Evolutionary conservation across 1,140 invertebrate species (phyloP).

Genomic region (Drosophila navojoa): DNA sequence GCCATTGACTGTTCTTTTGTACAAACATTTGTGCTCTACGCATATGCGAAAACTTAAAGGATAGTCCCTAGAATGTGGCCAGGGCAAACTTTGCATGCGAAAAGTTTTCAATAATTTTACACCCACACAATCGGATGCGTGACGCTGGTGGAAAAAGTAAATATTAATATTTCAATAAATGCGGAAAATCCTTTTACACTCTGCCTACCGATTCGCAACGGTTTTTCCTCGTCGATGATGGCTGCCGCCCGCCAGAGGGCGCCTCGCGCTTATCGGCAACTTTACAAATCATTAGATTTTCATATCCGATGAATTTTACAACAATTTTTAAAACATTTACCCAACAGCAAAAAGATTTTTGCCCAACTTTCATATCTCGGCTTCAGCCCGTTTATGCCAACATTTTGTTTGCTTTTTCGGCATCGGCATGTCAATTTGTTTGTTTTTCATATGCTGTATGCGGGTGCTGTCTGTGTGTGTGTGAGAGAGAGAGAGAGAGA

Average conservation of each 20-base stretch:
- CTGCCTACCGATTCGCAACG: conserved; percentile 39
- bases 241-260: conserved; percentile 39
- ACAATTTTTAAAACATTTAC: conserved; percentile 68
- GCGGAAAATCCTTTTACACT: conserved; percentile 68
- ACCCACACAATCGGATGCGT: conserved; percentile 43
- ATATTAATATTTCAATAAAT: conserved; percentile 81
- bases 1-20: conserved; percentile 47
- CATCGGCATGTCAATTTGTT: conserved; percentile 75
- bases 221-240: conserved; percentile 31
- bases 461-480: not conserved
- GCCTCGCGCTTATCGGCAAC: conserved; percentile 68
- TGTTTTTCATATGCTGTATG: conserved; percentile 47
- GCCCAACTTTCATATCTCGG: conserved; percentile 35
- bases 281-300: conserved; percentile 83
- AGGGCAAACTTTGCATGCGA: conserved; percentile 35
- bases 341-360: conserved; percentile 44
- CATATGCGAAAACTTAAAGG: conserved; percentile 32
- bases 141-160: conserved; percentile 46
- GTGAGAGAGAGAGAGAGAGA: no score
- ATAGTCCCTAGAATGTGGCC: conserved; percentile 1
- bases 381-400: conserved; percentile 20
- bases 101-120: conserved; percentile 52
- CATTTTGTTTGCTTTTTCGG: conserved; percentile 63
- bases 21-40: conserved; percentile 54
- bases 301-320: conserved; percentile 82